Evolutionary conservation across 2,888 invertebrate species (phyloP).

Genomic region (Hydraecia micacea): DNA sequence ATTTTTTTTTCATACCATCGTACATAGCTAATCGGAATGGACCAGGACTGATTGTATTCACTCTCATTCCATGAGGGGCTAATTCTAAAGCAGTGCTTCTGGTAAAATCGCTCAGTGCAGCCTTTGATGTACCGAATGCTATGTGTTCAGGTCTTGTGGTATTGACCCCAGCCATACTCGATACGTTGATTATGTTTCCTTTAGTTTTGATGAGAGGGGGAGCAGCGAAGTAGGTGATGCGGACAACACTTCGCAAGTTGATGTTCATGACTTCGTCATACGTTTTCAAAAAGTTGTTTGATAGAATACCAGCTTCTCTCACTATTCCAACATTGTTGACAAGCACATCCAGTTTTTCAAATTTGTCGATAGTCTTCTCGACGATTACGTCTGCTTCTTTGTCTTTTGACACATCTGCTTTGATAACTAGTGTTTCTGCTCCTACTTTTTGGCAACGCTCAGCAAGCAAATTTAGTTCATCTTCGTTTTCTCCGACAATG

Average conservation of each 20-base stretch:
- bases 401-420: constrained; percentile 50
- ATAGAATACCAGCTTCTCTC: constrained; percentile 31
- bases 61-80: constrained; percentile 93
- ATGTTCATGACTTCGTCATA: constrained; percentile 64
- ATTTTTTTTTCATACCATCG: background rate
- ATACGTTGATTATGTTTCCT: constrained; percentile 73
- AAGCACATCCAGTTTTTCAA: constrained; percentile 53
- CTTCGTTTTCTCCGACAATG: constrained; percentile 72
- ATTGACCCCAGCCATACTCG: constrained; percentile 73
- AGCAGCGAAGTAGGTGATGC: constrained; percentile 63
- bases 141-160: constrained; percentile 83
- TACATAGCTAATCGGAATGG: constrained; percentile 40
- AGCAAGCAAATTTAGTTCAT: constrained; percentile 66
- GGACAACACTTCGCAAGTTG: constrained; percentile 65
- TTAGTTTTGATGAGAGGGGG: constrained; percentile 68
- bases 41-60: constrained; percentile 78
- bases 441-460: constrained; percentile 61
- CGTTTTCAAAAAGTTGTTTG: constrained; percentile 42
- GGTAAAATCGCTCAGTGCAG: constrained; percentile 72
- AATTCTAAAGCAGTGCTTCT: constrained; percentile 90
- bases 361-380: constrained; percentile 48
- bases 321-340: constrained; percentile 50
- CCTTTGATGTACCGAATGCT: constrained; percentile 68
- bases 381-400: constrained; percentile 31
- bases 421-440: constrained; percentile 40